phyloP scores from a whole-genome alignment of 2,888 invertebrate genomes.

The Crossocerus cetratus region DNA sequence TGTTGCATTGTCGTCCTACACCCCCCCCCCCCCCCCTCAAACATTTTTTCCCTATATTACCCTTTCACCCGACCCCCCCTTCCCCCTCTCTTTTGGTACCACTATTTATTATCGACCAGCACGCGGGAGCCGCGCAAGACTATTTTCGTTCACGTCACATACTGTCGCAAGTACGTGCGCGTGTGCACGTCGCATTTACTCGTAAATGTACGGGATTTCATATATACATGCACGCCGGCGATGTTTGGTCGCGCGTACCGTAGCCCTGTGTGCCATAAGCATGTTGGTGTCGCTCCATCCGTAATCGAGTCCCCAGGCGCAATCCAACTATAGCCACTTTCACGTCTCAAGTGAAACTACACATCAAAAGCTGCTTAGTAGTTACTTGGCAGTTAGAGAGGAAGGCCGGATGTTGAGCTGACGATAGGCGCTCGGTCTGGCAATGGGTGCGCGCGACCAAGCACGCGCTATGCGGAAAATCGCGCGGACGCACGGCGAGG shows the following conservation, averaged over 20 bases:
- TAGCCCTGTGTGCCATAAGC: not conserved
- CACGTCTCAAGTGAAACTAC: no score
- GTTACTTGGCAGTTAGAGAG: no score
- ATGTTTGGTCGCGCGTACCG: not conserved
- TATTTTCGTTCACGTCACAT: constrained; percentile 25
- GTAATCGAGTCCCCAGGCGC: no score
- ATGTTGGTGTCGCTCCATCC: not conserved
- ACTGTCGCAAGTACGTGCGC: constrained; percentile 25
- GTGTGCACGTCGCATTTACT: constrained; percentile 31
- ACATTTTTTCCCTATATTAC: constrained; percentile 33
- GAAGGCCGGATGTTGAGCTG: no score
- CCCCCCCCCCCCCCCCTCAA: no score
- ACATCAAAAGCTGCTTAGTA: no score
- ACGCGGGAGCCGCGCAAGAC: constrained; percentile 26
- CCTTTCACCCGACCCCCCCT: not conserved
- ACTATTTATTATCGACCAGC: constrained; percentile 57
- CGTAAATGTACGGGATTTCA: constrained; percentile 37
- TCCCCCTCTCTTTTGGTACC: constrained; percentile 38
- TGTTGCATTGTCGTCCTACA: constrained; percentile 21
- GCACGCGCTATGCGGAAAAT: not conserved
- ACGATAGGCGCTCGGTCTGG: no score
- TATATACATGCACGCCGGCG: constrained; percentile 25
- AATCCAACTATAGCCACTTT: no score
- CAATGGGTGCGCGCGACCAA: not conserved
- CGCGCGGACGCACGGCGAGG: not conserved